phyloP scores from a whole-genome alignment of 2,888 invertebrate species.

The Apomyelois bistriatella region DNA sequence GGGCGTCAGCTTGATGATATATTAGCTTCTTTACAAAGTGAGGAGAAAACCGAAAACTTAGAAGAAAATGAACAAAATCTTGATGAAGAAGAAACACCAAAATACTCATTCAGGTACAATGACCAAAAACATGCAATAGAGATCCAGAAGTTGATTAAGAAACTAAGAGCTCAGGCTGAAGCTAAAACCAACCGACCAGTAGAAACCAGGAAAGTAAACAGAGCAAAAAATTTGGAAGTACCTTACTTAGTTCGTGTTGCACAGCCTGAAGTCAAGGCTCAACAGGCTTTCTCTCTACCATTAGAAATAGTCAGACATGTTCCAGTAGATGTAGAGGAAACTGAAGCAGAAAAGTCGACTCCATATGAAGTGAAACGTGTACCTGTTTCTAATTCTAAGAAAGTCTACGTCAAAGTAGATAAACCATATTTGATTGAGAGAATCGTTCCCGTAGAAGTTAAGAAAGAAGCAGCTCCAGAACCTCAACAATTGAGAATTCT shows the following conservation, averaged over 20 bases:
- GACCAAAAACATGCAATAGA: constrained; percentile 40
- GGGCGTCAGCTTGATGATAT: no score
- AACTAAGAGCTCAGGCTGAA: constrained; percentile 45
- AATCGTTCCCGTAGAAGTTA: constrained; percentile 33
- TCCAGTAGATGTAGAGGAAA: constrained; percentile 33
- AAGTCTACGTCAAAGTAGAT: constrained; percentile 38
- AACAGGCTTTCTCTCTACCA: constrained; percentile 38
- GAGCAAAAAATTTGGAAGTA: constrained; percentile 30
- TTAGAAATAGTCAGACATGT: constrained; percentile 35
- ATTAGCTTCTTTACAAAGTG: no score
- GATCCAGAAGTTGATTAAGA: constrained; percentile 31
- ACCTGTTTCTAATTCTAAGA: constrained; percentile 31
- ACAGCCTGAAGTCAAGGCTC: constrained; percentile 33
- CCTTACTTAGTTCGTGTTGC: constrained; percentile 43
- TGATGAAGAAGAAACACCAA: constrained; percentile 30
- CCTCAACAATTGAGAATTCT: constrained; percentile 41
- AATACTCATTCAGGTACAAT: constrained; percentile 48
- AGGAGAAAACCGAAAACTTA: constrained; percentile 24
- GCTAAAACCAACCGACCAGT: constrained; percentile 38
- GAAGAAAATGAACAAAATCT: constrained; percentile 24
- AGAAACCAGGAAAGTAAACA: constrained; percentile 33
- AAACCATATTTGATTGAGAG: constrained; percentile 40
- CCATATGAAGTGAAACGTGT: constrained; percentile 30
- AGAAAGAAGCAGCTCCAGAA: constrained; percentile 32
- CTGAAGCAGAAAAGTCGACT: constrained; percentile 32